These are phyloP conservation scores for Tauraco hartlaubi DNA, from an alignment of 2,797 vertebrate genomes.

Conservation along the genomic window DNA sequence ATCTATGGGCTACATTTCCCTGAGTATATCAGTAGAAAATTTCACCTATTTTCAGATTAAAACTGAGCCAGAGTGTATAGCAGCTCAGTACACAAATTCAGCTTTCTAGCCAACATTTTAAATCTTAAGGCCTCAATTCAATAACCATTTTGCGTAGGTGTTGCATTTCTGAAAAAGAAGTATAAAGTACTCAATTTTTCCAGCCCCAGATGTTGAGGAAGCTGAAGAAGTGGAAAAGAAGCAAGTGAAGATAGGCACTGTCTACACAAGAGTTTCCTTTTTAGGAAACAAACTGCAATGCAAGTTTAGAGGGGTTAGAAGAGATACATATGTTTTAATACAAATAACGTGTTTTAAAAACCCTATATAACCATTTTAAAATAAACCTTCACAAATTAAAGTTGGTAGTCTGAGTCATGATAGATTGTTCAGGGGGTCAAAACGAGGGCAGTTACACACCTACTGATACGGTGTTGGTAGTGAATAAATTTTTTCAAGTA, in stretches of 20 bases:
- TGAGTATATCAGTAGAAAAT: not conserved
- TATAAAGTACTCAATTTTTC: not conserved
- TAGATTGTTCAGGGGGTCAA: not conserved
- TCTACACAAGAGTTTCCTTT: not conserved
- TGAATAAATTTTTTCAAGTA: not conserved
- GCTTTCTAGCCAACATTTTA: not conserved
- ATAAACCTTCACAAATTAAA: not conserved
- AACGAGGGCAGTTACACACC: not conserved
- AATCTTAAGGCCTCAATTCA: not conserved
- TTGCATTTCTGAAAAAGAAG: not conserved
- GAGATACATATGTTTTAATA: fast-evolving
- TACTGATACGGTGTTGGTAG: not conserved
- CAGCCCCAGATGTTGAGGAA: not conserved
- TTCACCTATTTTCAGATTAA: not conserved
- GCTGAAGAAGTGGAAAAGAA: not conserved
- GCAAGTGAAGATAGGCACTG: not conserved
- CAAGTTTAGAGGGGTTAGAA: not conserved
- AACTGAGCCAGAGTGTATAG: not conserved
- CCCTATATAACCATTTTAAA: not conserved
- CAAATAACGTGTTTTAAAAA: not conserved
- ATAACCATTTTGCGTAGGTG: not conserved
- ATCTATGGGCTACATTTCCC: not conserved
- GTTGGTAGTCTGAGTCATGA: not conserved
- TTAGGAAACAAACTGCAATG: not conserved
- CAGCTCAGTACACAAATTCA: not conserved